Evolutionary conservation across 2,797 vertebrate genomes (phyloP).

Genomic region (Arctocebus calabarensis): DNA sequence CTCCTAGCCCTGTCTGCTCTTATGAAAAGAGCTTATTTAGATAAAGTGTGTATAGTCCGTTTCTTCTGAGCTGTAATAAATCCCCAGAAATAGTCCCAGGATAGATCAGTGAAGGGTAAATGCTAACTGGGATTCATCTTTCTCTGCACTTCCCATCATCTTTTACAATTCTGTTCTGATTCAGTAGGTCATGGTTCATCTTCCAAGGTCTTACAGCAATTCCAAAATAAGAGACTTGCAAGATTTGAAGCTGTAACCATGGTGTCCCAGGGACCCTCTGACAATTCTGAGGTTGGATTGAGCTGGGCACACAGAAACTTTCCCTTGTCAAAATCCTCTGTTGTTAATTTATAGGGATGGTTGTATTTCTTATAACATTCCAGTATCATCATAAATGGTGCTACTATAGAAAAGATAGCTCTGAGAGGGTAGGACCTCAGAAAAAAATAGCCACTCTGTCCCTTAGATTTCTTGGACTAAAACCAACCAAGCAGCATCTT

Average conservation of each 20-base stretch:
- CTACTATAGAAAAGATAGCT: background rate
- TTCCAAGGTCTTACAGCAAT: slow-evolving; percentile 11
- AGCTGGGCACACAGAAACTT: background rate
- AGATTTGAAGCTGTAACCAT: background rate
- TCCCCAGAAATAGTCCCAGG: background rate
- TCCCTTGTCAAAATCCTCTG: background rate
- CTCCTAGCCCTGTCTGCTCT: background rate
- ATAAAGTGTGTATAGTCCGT: background rate
- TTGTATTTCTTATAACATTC: background rate
- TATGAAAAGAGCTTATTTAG: slow-evolving; percentile 27
- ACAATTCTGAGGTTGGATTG: background rate
- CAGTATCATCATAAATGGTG: background rate
- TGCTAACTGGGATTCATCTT: background rate
- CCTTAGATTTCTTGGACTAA: background rate
- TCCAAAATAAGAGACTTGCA: background rate
- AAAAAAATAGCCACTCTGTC: background rate
- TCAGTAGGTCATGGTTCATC: background rate
- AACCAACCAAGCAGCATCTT: background rate
- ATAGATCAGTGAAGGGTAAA: background rate
- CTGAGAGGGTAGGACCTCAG: background rate
- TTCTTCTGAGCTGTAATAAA: slow-evolving; percentile 23
- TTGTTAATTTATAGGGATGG: background rate
- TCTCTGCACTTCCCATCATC: background rate
- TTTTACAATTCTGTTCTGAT: slow-evolving; percentile 46
- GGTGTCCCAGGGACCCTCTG: background rate